Evolutionary conservation across 2,113 vertebrate genomes (phyloP), one percentile per base, ranked within the genome.

Genomic region (Hyla sarda): DNA sequence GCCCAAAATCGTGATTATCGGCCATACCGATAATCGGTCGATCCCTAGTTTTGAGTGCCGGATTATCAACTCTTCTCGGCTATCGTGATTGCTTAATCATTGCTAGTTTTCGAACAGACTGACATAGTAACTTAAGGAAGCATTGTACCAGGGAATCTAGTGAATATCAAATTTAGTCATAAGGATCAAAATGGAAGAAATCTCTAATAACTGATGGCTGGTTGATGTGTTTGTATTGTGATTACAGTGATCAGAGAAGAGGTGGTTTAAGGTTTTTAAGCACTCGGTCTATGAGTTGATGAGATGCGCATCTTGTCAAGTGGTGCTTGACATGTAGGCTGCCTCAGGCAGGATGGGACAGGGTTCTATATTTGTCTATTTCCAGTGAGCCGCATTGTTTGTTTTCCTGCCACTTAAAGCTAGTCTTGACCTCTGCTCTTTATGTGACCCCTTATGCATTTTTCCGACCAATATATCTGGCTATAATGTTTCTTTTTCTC

Each of bases 341-440:
- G 16, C 30, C 65, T 19, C n/a, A 8, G 37, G 32, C 69, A 41
- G 4, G 37, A n/a, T 45, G 34, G 19, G 65, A 69, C 65, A 34
- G n/a, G 65, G 19, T 23, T 19, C 65, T 34, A 34, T 69, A 34
- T 69, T 37, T 37, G 1, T 69, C 7, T 9, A 0, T 11, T 23
- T 69, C 65, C 65, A 34, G 2, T 34, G 17, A 69, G 65, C 7
- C 17, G 8, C 67, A 10, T 32, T 1, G 32, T 41, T 45, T 73
- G 71, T 41, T 73, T 45, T 73, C 34, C 23, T 73, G 19, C 71
- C 21, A n/a, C 71, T 73, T 73, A 9, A 73, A 45, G 71, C 17
- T 45, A 10, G 37, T 45, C 11, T 45, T 45, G 37, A 73, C 37
- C 71, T 73, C 4, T 45, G 3, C 34, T 73, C 8, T 45, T 45